Evolutionary conservation across 1,140 invertebrate species (phyloP).

Genomic region (Globodera rostochiensis): DNA sequence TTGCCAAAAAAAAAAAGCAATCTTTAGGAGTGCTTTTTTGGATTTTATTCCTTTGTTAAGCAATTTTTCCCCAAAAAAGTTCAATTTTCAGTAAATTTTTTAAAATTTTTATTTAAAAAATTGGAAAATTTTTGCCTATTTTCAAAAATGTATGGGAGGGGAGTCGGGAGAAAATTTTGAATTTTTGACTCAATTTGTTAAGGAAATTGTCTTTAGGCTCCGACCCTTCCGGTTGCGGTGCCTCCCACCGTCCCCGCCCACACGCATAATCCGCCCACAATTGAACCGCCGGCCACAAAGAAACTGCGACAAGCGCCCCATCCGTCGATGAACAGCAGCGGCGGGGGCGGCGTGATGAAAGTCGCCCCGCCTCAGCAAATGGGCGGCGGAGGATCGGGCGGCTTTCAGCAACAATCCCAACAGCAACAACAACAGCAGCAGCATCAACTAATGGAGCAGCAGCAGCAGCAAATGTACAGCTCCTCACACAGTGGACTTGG

Average conservation of each 20-base stretch:
- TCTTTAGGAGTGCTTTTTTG: too few species aligned
- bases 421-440: constrained; percentile 23
- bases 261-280: constrained; percentile 30
- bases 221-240: constrained; percentile 1
- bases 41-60: too few species aligned
- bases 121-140: too few species aligned
- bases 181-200: too few species aligned
- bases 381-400: neutral
- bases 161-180: too few species aligned
- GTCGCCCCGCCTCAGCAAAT: constrained; percentile 17
- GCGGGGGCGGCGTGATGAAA: neutral
- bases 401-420: neutral
- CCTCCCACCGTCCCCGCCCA: constrained; percentile 26
- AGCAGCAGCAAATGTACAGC: neutral
- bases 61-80: too few species aligned
- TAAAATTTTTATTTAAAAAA: too few species aligned
- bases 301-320: constrained; percentile 7
- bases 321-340: neutral
- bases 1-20: too few species aligned
- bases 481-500: neutral
- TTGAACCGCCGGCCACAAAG: constrained; percentile 34
- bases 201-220: too few species aligned
- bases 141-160: too few species aligned
- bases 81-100: too few species aligned
- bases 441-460: constrained; percentile 13